These are phyloP conservation scores for Phocoena phocoena DNA, from an alignment of 2,113 vertebrate genomes.

Conservation along the genomic window DNA sequence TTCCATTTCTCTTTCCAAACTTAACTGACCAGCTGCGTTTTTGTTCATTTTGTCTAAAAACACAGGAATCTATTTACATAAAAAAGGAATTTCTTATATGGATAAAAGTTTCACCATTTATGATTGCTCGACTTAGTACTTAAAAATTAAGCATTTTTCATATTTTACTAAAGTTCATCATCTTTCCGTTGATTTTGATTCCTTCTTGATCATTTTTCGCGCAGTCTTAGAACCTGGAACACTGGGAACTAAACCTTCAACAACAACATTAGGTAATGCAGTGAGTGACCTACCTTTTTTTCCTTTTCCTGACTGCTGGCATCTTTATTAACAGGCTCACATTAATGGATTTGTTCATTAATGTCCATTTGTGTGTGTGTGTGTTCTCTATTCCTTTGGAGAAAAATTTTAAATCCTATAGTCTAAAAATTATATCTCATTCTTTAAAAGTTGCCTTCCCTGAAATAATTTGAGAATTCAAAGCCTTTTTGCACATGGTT, in stretches of 20 bases:
- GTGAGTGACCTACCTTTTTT: not conserved
- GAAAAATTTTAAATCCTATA: not conserved
- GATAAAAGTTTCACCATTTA: constrained; percentile 16
- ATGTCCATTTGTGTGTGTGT: not conserved
- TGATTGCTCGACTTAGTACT: not conserved
- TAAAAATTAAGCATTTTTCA: not conserved
- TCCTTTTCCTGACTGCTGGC: not conserved
- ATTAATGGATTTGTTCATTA: not conserved
- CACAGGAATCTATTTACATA: constrained; percentile 9
- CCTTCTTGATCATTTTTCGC: constrained; percentile 29
- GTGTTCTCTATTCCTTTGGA: not conserved
- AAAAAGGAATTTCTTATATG: not conserved
- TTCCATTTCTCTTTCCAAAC: constrained; percentile 56
- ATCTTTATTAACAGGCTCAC: not conserved
- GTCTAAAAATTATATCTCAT: not conserved
- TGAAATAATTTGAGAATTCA: constrained; percentile 42
- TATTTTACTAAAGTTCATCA: not conserved
- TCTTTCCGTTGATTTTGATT: constrained; percentile 42
- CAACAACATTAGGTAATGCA: constrained; percentile 33
- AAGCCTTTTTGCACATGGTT: not conserved
- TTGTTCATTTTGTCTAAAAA: constrained; percentile 60
- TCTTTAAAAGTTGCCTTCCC: not conserved
- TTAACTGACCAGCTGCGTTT: constrained; percentile 38
- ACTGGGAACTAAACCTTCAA: not conserved
- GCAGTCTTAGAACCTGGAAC: constrained; percentile 16